Percentiles rank a stretch among this genome's conserved stretches.
phyloP scores from a whole-genome alignment of 2,113 vertebrate genomes.

The Osmerus mordax region DNA sequence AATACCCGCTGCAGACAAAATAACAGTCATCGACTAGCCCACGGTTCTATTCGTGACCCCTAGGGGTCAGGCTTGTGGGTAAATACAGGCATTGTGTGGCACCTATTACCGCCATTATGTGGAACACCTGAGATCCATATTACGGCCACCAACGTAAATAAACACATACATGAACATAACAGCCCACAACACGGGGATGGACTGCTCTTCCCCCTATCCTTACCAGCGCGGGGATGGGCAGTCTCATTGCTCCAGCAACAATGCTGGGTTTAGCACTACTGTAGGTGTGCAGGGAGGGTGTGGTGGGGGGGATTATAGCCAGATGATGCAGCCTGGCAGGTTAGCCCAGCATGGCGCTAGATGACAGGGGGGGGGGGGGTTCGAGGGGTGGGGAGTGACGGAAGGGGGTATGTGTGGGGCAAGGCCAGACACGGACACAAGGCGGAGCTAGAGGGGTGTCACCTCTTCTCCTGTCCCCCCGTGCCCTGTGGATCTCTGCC shows the following conservation, averaged over 20 bases:
- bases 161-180: neutral
- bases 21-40: neutral
- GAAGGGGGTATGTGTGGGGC: neutral
- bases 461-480: constrained; percentile 28
- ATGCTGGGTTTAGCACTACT: neutral
- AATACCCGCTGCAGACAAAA: neutral
- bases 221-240: neutral
- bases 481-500: constrained; percentile 9
- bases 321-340: constrained; percentile 44
- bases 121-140: neutral
- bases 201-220: neutral
- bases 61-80: neutral
- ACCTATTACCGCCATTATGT: neutral
- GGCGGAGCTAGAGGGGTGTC: constrained; percentile 13
- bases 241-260: neutral
- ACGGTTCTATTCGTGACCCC: neutral
- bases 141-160: neutral
- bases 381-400: neutral
- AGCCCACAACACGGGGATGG: constrained; percentile 2
- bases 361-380: neutral
- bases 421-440: constrained; percentile 1
- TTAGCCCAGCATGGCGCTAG: constrained; percentile 21
- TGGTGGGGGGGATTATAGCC: constrained; percentile 39
- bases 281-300: constrained; percentile 9
- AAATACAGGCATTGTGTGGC: neutral